Evolutionary conservation across 2,888 invertebrate species (phyloP), one percentile per base, ranked within the genome.

Genomic region (Galeruca laticollis): DNA sequence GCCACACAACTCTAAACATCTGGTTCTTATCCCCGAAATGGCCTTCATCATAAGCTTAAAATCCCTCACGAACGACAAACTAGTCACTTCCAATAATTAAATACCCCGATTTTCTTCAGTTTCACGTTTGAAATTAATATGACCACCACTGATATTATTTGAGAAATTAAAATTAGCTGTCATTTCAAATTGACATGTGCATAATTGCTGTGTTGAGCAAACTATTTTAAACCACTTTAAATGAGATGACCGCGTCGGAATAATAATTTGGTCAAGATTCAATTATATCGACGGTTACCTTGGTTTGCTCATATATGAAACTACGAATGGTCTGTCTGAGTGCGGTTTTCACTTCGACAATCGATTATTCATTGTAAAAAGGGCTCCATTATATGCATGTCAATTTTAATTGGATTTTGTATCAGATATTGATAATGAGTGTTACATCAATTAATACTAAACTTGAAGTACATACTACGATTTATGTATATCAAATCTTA

Each of bases 1-100:
- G 18, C 33, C 56, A 18, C 56, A 56, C 56, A 56, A 33, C 18
- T 35, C 56, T 33, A 35, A 56, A 35, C 56, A 56, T 56, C 56
- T 56, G 56, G 15, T 18, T 33, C 35, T 9, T 33, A 15, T 56
- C n/a, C 54, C 31, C 56, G n/a, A 13, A 15, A 31, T 21, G 6
- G 31, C 31, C n/a, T 26, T 54, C 31, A 35, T 33, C 35, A 15
- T 35, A 33, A 56, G 56, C 56, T 56, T 33, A 26, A 33, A 56
- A 56, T 56, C 18, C 13, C 2, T 37, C 21, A 31, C 54, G 6
- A 13, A 21, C 54, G 13, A 54, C 54, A 54, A 26, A 26, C 54
- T 18, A 35, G 35, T 33, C 33, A 56, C 56, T 56, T 56, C 21
- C 31, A 21, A 56, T 56, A 56, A 35, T 35, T 56, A 31, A 56